Evolutionary conservation across 2,113 vertebrate genomes (phyloP), one percentile per base, ranked within the genome.

Genomic region (Serinus canaria): DNA sequence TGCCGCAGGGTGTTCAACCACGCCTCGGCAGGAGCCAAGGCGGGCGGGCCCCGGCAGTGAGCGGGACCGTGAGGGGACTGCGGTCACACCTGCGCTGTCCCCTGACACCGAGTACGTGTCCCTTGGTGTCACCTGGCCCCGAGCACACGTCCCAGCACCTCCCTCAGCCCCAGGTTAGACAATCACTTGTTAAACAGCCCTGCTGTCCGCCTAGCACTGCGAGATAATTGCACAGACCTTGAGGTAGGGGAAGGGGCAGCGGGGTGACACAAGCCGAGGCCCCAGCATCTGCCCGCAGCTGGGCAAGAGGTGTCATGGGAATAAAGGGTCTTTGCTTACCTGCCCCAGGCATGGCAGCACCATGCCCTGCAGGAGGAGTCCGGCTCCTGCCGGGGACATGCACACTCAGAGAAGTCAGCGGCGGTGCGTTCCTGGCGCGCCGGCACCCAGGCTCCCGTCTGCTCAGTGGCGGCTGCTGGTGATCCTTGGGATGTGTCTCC

Each of bases 71-170:
- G 41, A 23, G 39, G 1, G 55, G 52, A 43, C 31, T 23, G 24
- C 22, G 17, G 39, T 27, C 4, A 2, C 13, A 12, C 2, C 27
- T 13, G 1, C 3, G 5, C 39, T 8, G 44, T 2, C 73, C 11
- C 69, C 16, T 14, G 16, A 1, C 53, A 21, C 41, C 1, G 10
- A 44, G 9, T 9, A 4, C 5, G 1, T 11, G 53, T 16, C 33
- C 39, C 31, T 15, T 5, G 23, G 23, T 56, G 52, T n/a, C 52
- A n/a, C 53, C 53, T 74, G 41, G 3, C 7, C 3, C 30, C 2
- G 5, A 2, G 15, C 21, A 17, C 1, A 0, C 37, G 24, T 22
- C 41, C 17, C 66, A 46, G 19, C 55, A 18, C 17, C 62, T 28
- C 35, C 60, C 37, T 69, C 14, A 35, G 17, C 43, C 27, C 3